A percentile compares a stretch with the other conserved stretches of the same genome.
Evolutionary conservation across 2,888 invertebrate species (phyloP).

Genomic region (Cryptophagus acutangulus): DNA sequence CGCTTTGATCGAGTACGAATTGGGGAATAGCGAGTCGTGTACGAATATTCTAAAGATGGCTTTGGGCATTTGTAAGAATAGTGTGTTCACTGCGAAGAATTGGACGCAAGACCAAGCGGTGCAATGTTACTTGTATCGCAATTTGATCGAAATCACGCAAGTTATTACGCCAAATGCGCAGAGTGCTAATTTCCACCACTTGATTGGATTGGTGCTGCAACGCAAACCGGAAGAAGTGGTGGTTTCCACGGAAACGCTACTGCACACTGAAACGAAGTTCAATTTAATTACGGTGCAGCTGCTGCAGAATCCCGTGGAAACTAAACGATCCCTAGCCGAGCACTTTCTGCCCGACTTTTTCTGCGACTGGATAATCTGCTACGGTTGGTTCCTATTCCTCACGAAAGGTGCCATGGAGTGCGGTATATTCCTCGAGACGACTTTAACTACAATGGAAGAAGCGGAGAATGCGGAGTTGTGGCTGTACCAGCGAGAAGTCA

Average conservation of each 20-base stretch:
- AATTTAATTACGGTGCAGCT: conserved; percentile 38
- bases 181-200: too few relatives aligned
- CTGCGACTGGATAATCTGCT: conserved; percentile 53
- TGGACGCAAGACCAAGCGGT: conserved; percentile 32
- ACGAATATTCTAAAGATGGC: conserved; percentile 52
- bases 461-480: conserved; percentile 15
- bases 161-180: neutral
- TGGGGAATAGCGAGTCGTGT: conserved; percentile 49
- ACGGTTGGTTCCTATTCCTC: conserved; percentile 52
- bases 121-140: conserved; percentile 46
- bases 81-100: conserved; percentile 34
- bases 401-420: conserved; percentile 42
- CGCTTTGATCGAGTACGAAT: conserved; percentile 57
- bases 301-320: conserved; percentile 26
- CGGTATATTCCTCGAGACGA: conserved; percentile 41
- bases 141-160: conserved; percentile 31
- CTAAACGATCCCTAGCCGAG: conserved; percentile 33
- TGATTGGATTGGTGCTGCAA: neutral
- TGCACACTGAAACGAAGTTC: conserved; percentile 39
- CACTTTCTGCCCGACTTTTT: conserved; percentile 51
- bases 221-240: conserved; percentile 17
- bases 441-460: conserved; percentile 33
- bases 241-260: conserved; percentile 19
- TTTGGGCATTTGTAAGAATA: conserved; percentile 20
- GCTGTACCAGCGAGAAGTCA: conserved; percentile 43